phyloP scores from a whole-genome alignment of 2,888 invertebrate species.

The Trachelus stipa region DNA sequence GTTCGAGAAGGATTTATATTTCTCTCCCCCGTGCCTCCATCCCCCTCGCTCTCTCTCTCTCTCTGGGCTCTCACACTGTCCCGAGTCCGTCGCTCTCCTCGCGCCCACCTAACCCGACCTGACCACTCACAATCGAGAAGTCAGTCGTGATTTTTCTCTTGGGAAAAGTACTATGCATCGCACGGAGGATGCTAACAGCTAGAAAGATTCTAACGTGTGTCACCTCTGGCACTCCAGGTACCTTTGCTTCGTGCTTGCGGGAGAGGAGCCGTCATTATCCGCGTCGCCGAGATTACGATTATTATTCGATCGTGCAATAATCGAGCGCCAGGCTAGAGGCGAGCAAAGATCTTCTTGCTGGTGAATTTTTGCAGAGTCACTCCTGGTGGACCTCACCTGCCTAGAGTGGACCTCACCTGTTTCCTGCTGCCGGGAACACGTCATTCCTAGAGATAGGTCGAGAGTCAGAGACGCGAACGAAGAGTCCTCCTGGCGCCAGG shows the following conservation, averaged over 20 bases:
- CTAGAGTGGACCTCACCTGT: not conserved
- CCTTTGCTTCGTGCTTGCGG: constrained; percentile 9
- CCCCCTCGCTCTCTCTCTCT: not conserved
- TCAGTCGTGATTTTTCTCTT: not conserved
- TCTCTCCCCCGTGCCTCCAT: not conserved
- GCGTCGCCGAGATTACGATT: constrained; percentile 56
- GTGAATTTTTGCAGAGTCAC: not conserved
- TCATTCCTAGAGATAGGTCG: not conserved
- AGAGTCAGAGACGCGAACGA: not conserved
- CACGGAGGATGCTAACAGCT: not conserved
- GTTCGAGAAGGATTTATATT: not conserved
- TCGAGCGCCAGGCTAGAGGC: constrained; percentile 48
- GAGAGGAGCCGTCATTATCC: constrained; percentile 45
- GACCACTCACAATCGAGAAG: not conserved
- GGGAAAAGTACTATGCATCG: not conserved
- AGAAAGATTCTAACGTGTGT: not conserved
- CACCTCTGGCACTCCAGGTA: not conserved
- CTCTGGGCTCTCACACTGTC: not conserved
- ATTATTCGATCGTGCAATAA: constrained; percentile 60
- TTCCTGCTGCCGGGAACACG: not conserved
- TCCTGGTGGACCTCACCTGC: not conserved
- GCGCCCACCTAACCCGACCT: not conserved
- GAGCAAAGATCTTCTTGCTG: not conserved
- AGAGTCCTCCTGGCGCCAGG: not conserved
- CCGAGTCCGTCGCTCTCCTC: not conserved